Evolutionary conservation across 23 tunicate species (phyloP).

Genomic region (Styela clava): DNA sequence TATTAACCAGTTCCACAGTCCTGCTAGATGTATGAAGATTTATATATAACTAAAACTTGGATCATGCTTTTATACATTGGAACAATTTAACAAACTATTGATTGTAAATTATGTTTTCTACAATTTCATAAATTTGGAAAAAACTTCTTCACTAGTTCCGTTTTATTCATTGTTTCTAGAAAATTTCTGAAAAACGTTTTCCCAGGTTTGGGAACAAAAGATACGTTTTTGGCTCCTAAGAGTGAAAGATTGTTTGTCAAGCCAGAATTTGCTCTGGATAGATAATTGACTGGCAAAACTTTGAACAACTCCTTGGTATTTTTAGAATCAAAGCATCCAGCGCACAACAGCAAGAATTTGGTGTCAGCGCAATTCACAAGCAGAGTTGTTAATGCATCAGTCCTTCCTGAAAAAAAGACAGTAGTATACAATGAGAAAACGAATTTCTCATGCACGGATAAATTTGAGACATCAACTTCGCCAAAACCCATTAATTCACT

Average conservation of each 20-base stretch:
- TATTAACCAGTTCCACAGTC: no score
- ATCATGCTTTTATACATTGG: no score
- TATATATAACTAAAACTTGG: no score
- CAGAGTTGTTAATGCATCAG: neutral
- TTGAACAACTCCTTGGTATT: neutral
- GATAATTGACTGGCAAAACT: neutral
- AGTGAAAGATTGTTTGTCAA: neutral
- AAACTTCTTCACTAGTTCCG: no score
- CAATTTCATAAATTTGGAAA: no score
- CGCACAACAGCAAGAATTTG: neutral
- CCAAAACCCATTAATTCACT: neutral
- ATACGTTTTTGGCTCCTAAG: no score
- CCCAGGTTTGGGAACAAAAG: no score
- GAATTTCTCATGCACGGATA: neutral
- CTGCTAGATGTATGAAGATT: no score
- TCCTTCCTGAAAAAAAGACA: neutral
- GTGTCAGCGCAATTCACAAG: neutral
- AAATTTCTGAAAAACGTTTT: no score
- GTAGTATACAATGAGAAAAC: neutral
- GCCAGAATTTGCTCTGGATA: neutral
- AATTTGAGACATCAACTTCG: neutral
- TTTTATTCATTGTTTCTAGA: no score
- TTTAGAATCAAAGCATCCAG: neutral
- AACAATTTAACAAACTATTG: no score
- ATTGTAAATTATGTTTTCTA: no score